Evolutionary conservation across 2,888 invertebrate genomes (phyloP), one percentile per base, ranked within the genome.

Genomic region (Ectropis crepuscularia): DNA sequence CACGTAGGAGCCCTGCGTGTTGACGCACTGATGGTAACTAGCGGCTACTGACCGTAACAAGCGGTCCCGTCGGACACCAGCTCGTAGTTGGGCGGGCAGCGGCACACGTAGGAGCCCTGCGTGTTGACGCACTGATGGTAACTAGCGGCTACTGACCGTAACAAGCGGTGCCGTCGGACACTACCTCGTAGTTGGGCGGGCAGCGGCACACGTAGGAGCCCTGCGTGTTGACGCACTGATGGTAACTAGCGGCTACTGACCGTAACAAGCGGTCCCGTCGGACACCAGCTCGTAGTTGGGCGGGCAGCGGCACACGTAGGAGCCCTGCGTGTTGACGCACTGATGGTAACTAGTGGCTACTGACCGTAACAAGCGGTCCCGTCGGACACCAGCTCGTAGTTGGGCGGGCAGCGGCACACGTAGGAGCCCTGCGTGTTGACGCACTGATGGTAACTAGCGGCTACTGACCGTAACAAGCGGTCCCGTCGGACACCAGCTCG

Each of bases 301-400:
- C 0, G 97, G 97, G 80, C 98, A 98, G 73, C 96, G 94, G 85
- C 98, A 98, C 65, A 94, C 90, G 86, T 96, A 96, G 60, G 95
- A 94, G 45, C 97, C 96, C 72, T 95, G 95, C 0, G 95, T 95
- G 87, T 97, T 97, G 70, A 95, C 89, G 78, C 97, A 97, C 67
- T 94, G 95, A n/a, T n/a, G n/a, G n/a, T n/a, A n/a, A n/a, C n/a
- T n/a, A n/a, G n/a, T n/a, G n/a, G 16, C 16, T 28, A 28, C 16
- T 28, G 16, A 97, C 97, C 97, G 63, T 96, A 96, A 84, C 98
- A 98, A 50, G 96, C 96, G 69, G 96, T 96, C 62, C 96, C 96
- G 69, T 96, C 95, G 9, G 95, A 94, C 11, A 96, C 96, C 6
- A 97, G 93, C 72, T 96, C 96, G 82, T 96, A 96, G 85, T 97